These are phyloP conservation scores for Drosophila dunni DNA, from an alignment of 1,140 invertebrate genomes.

Conservation along the genomic window DNA sequence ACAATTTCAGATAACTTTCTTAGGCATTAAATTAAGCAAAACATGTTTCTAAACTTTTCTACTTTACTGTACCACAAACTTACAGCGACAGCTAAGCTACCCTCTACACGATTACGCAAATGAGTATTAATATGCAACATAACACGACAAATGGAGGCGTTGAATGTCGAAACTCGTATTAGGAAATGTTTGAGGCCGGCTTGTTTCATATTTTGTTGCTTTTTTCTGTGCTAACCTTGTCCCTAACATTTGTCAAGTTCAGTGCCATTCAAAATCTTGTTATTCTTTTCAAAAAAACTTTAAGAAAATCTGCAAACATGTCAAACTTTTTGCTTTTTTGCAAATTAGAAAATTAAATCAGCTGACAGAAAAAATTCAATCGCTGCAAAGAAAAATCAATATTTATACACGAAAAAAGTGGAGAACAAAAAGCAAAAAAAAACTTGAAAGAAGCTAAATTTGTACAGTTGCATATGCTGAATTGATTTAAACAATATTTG, in stretches of 20 bases:
- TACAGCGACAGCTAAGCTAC: background rate
- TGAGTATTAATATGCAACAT: slow-evolving; percentile 43
- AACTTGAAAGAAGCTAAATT: slow-evolving; percentile 30
- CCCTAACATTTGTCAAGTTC: slow-evolving; percentile 62
- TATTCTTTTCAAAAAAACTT: slow-evolving; percentile 5
- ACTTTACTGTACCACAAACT: background rate
- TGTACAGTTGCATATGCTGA: slow-evolving; percentile 53
- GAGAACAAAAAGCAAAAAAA: slow-evolving; percentile 16
- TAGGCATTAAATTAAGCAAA: too few relatives aligned
- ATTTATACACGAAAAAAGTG: slow-evolving; percentile 53
- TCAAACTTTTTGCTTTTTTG: slow-evolving; percentile 31
- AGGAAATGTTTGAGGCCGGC: slow-evolving; percentile 36
- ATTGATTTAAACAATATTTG: slow-evolving; percentile 72
- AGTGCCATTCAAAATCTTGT: slow-evolving; percentile 24
- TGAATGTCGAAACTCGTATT: slow-evolving; percentile 54
- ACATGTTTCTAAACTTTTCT: too few relatives aligned
- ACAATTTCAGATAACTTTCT: too few relatives aligned
- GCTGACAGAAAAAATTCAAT: slow-evolving; percentile 42
- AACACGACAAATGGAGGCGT: slow-evolving; percentile 57
- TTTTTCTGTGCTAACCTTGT: slow-evolving; percentile 48
- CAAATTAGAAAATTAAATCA: slow-evolving; percentile 51
- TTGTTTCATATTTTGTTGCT: too few relatives aligned
- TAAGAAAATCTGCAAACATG: slow-evolving; percentile 16
- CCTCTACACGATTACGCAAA: background rate
- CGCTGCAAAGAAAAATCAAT: slow-evolving; percentile 71